These are phyloP conservation scores for Athrips mouffetella DNA, from an alignment of 2,888 invertebrate genomes.

Conservation along the genomic window DNA sequence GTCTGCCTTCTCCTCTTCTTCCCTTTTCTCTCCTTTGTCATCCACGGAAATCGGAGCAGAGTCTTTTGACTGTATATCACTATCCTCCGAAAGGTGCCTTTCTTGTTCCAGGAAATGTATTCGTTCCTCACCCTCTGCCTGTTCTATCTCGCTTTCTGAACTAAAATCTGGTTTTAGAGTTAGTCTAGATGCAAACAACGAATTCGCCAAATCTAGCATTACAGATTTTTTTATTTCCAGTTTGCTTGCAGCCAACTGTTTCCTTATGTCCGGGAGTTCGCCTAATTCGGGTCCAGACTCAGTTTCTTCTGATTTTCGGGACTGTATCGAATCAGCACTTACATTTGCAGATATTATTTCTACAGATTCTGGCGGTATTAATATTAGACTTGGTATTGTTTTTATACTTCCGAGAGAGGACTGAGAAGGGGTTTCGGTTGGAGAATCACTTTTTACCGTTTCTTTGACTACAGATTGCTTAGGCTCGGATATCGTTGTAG, in stretches of 20 bases:
- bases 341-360: conserved; percentile 39
- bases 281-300: conserved; percentile 42
- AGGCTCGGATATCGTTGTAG: conserved; percentile 28
- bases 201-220: conserved; percentile 50
- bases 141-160: conserved; percentile 14
- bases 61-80: no score
- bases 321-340: conserved; percentile 57
- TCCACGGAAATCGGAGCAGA: no score
- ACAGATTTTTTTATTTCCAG: conserved; percentile 61
- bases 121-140: conserved; percentile 13
- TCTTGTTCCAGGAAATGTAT: conserved; percentile 17
- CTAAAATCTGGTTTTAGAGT: not conserved
- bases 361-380: conserved; percentile 43
- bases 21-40: no score
- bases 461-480: conserved; percentile 29
- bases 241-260: conserved; percentile 55
- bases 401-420: conserved; percentile 50
- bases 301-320: conserved; percentile 24
- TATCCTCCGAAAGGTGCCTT: not conserved
- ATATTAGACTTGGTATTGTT: conserved; percentile 56
- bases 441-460: conserved; percentile 33
- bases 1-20: no score
- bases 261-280: no score
- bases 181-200: conserved; percentile 34
- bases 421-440: conserved; percentile 30